Conservation (phyloP, 2,797 vertebrate species). For the Ibycter americanus region DNA sequence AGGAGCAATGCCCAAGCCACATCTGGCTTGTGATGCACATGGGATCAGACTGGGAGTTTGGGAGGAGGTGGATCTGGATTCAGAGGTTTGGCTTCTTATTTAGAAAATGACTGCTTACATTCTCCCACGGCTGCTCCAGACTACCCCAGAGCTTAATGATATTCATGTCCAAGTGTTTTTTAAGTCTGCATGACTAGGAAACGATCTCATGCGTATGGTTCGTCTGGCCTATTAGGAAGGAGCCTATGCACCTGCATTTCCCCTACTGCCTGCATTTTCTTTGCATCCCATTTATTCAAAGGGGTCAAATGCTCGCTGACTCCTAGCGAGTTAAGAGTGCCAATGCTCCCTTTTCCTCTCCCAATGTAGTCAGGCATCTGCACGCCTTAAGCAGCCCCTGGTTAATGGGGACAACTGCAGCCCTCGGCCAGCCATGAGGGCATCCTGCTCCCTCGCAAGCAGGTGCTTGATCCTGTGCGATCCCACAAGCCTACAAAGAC, state of each 20-base stretch:
- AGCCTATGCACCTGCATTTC: neutral
- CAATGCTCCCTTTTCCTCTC: neutral
- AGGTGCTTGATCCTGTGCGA: accelerated
- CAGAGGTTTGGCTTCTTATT: constrained; percentile 46
- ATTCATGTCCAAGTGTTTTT: neutral
- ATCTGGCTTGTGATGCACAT: neutral
- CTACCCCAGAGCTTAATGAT: constrained; percentile 12
- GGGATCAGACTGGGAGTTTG: neutral
- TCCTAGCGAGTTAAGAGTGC: neutral
- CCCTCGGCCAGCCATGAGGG: neutral
- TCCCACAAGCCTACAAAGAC: neutral
- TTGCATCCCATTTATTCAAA: neutral
- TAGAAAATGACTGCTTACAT: constrained; percentile 21
- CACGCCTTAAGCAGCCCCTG: neutral
- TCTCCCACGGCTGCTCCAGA: constrained; percentile 49
- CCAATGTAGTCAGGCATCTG: accelerated
- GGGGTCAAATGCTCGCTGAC: neutral
- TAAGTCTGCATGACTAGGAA: neutral
- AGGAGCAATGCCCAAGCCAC: constrained; percentile 4
- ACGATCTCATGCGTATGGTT: neutral
- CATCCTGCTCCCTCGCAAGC: accelerated
- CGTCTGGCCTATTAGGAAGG: neutral
- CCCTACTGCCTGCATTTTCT: neutral
- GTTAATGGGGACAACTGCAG: neutral
- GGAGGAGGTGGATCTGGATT: constrained; percentile 35